Conservation (phyloP, 2,113 vertebrate genomes). For the Grammomys dolichurus region DNA sequence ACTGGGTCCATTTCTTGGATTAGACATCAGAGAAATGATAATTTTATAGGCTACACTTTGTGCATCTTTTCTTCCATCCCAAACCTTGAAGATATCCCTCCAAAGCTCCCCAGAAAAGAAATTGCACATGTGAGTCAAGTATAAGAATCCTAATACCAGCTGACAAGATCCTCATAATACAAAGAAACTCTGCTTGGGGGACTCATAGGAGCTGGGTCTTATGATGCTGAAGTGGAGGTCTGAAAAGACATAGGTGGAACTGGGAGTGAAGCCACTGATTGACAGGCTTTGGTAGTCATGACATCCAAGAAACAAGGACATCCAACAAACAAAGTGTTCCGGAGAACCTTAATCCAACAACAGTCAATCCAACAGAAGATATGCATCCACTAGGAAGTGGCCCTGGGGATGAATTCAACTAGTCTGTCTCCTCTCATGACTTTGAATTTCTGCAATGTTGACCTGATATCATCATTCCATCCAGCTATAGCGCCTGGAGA, state of each 20-base stretch:
- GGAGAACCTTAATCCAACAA: background rate
- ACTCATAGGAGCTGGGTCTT: background rate
- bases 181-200: background rate
- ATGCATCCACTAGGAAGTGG: background rate
- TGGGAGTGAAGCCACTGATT: background rate
- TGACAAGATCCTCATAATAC: background rate
- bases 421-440: background rate
- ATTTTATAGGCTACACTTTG: conserved; percentile 25
- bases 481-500: background rate
- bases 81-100: background rate
- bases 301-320: background rate
- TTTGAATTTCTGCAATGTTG: background rate
- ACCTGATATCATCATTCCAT: background rate
- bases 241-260: background rate
- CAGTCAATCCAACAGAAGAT: background rate
- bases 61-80: background rate
- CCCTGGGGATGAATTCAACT: background rate
- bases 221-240: background rate
- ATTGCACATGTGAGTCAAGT: background rate
- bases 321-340: background rate
- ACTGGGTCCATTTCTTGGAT: conserved; percentile 14
- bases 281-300: background rate
- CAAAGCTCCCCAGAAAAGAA: conserved; percentile 21
- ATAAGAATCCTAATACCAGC: background rate
- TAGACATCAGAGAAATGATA: background rate